phyloP scores from a whole-genome alignment of 2,888 invertebrate genomes.

The Operophtera brumata region DNA sequence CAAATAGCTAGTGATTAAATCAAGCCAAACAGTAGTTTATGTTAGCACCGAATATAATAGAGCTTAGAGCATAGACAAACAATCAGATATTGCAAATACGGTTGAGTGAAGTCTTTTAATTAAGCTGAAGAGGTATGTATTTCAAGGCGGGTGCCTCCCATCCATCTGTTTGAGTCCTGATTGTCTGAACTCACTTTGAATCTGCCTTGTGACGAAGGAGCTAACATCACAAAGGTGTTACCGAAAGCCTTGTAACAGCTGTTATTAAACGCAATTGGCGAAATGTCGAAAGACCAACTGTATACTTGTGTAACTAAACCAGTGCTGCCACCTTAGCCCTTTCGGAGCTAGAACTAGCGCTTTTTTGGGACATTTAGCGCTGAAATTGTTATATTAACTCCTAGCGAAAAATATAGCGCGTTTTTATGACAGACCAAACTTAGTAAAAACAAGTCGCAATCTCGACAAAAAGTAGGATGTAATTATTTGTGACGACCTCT shows the following conservation, averaged over 20 bases:
- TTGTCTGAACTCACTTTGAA: slow-evolving; percentile 51
- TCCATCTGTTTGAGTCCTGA: slow-evolving; percentile 70
- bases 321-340: too few species aligned
- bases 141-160: slow-evolving; percentile 45
- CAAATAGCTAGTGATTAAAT: too few species aligned
- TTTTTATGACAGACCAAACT: too few species aligned
- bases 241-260: slow-evolving; percentile 13
- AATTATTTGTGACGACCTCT: too few species aligned
- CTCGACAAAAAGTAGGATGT: too few species aligned
- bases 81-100: slow-evolving; percentile 69
- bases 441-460: too few species aligned
- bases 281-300: background rate
- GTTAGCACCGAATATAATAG: slow-evolving; percentile 27
- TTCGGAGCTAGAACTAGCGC: too few species aligned
- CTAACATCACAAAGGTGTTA: slow-evolving; percentile 27
- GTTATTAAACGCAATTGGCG: slow-evolving; percentile 7
- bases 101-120: slow-evolving; percentile 77
- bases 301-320: too few species aligned
- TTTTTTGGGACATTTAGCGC: too few species aligned
- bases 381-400: too few species aligned
- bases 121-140: slow-evolving; percentile 44
- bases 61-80: slow-evolving; percentile 55
- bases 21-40: too few species aligned
- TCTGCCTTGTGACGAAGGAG: slow-evolving; percentile 51
- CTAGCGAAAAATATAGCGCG: too few species aligned